Evolutionary conservation across 2,888 invertebrate species (phyloP).

Genomic region (Bombyx huttoni): DNA sequence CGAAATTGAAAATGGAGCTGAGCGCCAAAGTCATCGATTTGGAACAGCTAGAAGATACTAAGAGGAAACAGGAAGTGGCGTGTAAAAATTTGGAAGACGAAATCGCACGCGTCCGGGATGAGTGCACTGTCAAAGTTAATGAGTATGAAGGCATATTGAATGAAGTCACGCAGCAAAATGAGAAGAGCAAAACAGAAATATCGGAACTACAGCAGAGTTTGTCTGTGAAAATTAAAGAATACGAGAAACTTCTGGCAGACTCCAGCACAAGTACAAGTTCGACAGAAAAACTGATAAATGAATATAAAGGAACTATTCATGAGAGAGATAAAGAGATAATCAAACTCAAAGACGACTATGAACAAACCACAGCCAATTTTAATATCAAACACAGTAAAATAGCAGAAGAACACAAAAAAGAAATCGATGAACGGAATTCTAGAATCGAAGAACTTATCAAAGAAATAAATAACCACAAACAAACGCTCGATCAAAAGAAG

Average conservation of each 20-base stretch:
- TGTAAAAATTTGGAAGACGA: slow-evolving; percentile 52
- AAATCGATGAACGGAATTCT: slow-evolving; percentile 60
- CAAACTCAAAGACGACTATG: slow-evolving; percentile 62
- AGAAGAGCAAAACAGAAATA: slow-evolving; percentile 53
- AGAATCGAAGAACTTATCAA: slow-evolving; percentile 62
- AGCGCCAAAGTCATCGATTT: slow-evolving; percentile 70
- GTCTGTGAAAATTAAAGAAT: slow-evolving; percentile 48
- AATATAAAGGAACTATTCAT: slow-evolving; percentile 62
- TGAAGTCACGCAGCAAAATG: slow-evolving; percentile 53
- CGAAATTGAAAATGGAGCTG: slow-evolving; percentile 67
- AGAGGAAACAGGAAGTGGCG: slow-evolving; percentile 45
- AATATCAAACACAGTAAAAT: slow-evolving; percentile 65
- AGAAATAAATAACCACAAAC: slow-evolving; percentile 60
- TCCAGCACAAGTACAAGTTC: slow-evolving; percentile 42
- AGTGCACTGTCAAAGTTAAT: slow-evolving; percentile 49
- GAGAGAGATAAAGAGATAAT: slow-evolving; percentile 71
- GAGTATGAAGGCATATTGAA: slow-evolving; percentile 59
- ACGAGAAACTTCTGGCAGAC: slow-evolving; percentile 47
- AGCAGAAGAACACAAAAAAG: slow-evolving; percentile 63
- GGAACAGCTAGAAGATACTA: slow-evolving; percentile 58
- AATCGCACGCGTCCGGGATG: slow-evolving; percentile 43
- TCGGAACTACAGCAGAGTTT: slow-evolving; percentile 48
- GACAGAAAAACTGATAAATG: slow-evolving; percentile 51
- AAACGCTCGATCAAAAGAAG: slow-evolving; percentile 56
- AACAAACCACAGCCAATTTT: slow-evolving; percentile 56